Percentiles rank a stretch among this genome's conserved stretches.
phyloP scores from a whole-genome alignment of 1,140 invertebrate genomes.

The Drosophila truncata region DNA sequence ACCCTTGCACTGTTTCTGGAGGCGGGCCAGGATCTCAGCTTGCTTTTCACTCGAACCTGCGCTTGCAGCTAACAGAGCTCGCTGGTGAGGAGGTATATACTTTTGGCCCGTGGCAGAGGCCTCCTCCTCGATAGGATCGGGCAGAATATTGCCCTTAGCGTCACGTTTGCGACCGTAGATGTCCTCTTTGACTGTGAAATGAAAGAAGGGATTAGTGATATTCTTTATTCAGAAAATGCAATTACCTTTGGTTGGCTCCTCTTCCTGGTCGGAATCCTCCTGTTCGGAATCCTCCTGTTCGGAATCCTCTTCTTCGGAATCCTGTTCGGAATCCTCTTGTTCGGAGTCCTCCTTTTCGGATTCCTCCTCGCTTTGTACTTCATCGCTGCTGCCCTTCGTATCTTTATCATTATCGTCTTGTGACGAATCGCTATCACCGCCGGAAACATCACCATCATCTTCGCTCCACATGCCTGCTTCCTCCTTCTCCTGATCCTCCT shows the following conservation, averaged over 20 bases:
- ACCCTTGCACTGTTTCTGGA: conserved; percentile 94
- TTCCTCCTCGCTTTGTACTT: conserved; percentile 44
- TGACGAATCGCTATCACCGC: conserved; percentile 47
- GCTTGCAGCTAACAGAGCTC: conserved; percentile 85
- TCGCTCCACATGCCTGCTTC: conserved; percentile 75
- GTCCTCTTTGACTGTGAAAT: conserved; percentile 91
- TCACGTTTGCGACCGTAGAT: conserved; percentile 96
- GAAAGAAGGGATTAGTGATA: neutral
- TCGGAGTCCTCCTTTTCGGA: conserved; percentile 14
- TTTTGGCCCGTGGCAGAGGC: conserved; percentile 81
- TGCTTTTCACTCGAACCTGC: conserved; percentile 86
- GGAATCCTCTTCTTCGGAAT: conserved; percentile 5
- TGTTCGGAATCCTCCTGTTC: conserved; percentile 8
- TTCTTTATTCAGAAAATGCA: neutral
- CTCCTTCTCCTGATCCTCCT: conserved; percentile 66
- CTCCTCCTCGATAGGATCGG: conserved; percentile 52
- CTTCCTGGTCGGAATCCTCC: conserved; percentile 15
- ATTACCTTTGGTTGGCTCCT: conserved; percentile 21
- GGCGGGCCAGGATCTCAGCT: conserved; percentile 87
- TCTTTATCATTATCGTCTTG: conserved; percentile 40
- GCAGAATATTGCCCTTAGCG: conserved; percentile 91
- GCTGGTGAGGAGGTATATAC: conserved; percentile 94
- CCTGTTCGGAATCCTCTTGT: conserved; percentile 11
- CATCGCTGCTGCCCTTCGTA: conserved; percentile 52
- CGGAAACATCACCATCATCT: conserved; percentile 53